Conservation (phyloP, 2,113 vertebrate genomes). For the Campylorhamphus procurvoides region DNA sequence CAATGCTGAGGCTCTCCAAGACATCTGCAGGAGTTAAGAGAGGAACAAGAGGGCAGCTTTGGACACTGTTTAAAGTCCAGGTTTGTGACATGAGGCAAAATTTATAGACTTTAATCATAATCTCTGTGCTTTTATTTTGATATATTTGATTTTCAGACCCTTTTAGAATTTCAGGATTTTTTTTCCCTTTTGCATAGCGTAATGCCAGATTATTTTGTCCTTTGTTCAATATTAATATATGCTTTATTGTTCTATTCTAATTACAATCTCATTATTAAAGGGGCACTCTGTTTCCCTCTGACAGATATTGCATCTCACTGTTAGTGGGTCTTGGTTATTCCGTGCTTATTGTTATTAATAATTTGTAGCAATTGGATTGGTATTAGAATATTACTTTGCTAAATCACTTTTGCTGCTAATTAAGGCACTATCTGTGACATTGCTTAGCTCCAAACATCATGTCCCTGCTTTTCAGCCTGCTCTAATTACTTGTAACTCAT, state of each 20-base stretch:
- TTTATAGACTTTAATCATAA: neutral
- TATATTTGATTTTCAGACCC: neutral
- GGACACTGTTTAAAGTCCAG: neutral
- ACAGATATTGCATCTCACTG: slow-evolving; percentile 23
- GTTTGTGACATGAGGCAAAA: neutral
- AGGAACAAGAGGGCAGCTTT: neutral
- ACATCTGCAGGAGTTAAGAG: neutral
- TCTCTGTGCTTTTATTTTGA: neutral
- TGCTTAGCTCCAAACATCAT: slow-evolving; percentile 13
- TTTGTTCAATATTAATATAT: slow-evolving; percentile 4
- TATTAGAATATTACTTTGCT: slow-evolving; percentile 58
- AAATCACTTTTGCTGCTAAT: slow-evolving; percentile 63
- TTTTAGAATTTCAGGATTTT: neutral
- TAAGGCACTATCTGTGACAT: slow-evolving; percentile 17
- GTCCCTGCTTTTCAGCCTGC: neutral
- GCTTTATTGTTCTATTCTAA: slow-evolving; percentile 46
- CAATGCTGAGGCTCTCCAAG: neutral
- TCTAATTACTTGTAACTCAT: slow-evolving; percentile 31
- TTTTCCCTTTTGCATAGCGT: accelerated
- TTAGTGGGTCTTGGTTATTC: slow-evolving; percentile 2
- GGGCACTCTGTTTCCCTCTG: neutral
- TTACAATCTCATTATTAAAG: slow-evolving; percentile 38
- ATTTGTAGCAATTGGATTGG: slow-evolving; percentile 42
- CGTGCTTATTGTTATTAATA: slow-evolving; percentile 47
- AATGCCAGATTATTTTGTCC: neutral